Conservation (phyloP, 1,140 invertebrate species). For the Muscidifurax raptorellus region DNA sequence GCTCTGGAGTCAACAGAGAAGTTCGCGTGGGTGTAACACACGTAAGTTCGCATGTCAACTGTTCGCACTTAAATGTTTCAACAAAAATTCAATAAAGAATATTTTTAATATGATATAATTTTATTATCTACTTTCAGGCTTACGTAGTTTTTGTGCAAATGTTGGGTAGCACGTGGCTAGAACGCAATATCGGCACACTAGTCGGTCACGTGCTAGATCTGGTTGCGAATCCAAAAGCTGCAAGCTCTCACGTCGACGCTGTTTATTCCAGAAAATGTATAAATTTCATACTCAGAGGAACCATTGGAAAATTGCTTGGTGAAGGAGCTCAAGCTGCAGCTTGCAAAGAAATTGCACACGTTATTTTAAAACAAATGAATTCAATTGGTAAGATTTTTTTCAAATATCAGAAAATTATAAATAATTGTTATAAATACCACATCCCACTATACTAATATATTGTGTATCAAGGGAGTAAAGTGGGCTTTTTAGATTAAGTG, state of each 20-base stretch:
- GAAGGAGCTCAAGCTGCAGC: slow-evolving; percentile 98
- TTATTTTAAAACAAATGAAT: slow-evolving; percentile 96
- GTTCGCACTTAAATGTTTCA: slow-evolving; percentile 1
- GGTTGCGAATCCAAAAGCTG: slow-evolving; percentile 94
- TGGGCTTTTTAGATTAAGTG: no score
- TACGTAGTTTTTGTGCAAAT: slow-evolving; percentile 96
- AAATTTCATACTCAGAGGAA: slow-evolving; percentile 93
- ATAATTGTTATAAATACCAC: not conserved
- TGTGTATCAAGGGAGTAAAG: not conserved
- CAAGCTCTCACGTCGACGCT: slow-evolving; percentile 96
- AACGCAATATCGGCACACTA: slow-evolving; percentile 91
- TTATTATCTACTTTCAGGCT: slow-evolving; percentile 78
- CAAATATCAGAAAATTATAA: not conserved
- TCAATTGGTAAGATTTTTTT: slow-evolving; percentile 80
- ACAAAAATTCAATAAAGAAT: not conserved
- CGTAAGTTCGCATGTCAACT: slow-evolving; percentile 83
- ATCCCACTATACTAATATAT: not conserved
- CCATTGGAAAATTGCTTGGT: slow-evolving; percentile 94
- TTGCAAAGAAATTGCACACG: slow-evolving; percentile 94
- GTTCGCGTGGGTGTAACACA: slow-evolving; percentile 96
- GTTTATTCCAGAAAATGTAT: slow-evolving; percentile 98
- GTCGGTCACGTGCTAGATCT: slow-evolving; percentile 93
- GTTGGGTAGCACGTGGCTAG: slow-evolving; percentile 95
- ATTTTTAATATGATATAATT: not conserved
- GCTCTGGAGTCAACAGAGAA: slow-evolving; percentile 93